Evolutionary conservation across 2,113 vertebrate species (phyloP).

Genomic region (Dromas ardeola): DNA sequence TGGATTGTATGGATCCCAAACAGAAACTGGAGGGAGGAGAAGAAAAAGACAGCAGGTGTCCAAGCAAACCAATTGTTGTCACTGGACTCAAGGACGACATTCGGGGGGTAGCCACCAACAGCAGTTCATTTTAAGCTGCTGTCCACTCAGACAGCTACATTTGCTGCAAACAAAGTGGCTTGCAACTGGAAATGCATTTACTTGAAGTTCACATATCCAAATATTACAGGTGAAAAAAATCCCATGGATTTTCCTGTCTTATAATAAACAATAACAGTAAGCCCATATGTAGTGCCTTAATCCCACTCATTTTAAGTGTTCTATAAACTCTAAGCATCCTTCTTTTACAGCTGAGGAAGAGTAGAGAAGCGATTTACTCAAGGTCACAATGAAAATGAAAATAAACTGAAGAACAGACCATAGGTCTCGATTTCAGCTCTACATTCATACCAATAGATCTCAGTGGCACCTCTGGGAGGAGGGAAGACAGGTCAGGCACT

Average conservation of each 20-base stretch:
- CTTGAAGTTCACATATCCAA: neutral
- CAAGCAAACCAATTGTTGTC: neutral
- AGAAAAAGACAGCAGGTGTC: conserved; percentile 35
- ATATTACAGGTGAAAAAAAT: neutral
- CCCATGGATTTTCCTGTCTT: neutral
- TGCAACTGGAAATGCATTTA: neutral
- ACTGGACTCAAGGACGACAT: neutral
- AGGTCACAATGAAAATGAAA: neutral
- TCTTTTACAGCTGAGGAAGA: neutral
- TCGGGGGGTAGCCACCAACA: neutral
- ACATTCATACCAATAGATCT: neutral
- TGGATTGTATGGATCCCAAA: neutral
- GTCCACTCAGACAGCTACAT: neutral
- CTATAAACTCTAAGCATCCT: neutral
- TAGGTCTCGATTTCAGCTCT: neutral
- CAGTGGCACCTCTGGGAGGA: neutral
- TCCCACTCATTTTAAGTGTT: neutral
- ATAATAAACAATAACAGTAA: neutral
- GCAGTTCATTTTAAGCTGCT: neutral
- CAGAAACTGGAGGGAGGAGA: neutral
- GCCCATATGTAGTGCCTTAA: neutral
- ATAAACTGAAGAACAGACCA: neutral
- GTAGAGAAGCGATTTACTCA: neutral
- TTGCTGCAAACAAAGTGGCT: neutral
- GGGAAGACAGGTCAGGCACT: neutral